Percentiles rank a stretch among this genome's conserved stretches.
phyloP scores from a whole-genome alignment of 2,797 vertebrate species.

The Falco naumanni region DNA sequence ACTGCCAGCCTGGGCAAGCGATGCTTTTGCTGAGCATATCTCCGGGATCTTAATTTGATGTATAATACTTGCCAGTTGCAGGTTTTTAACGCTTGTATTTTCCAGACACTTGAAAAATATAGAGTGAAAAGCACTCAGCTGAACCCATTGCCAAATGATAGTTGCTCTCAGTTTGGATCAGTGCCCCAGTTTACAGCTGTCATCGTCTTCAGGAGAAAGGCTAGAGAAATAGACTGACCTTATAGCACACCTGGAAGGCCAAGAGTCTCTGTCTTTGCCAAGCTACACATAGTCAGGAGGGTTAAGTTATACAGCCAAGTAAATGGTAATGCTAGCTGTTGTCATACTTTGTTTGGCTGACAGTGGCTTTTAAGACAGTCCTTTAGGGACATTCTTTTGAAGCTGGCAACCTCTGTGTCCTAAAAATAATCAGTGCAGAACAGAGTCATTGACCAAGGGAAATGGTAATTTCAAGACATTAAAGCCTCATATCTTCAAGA shows the following conservation, averaged over 20 bases:
- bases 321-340: not conserved
- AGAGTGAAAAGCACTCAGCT: not conserved
- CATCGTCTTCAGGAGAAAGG: not conserved
- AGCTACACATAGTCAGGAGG: not conserved
- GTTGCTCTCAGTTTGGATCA: slow-evolving; percentile 1
- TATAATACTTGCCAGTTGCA: not conserved
- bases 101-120: slow-evolving; percentile 20
- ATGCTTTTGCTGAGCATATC: not conserved
- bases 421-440: slow-evolving; percentile 3
- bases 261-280: not conserved
- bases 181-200: not conserved
- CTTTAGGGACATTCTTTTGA: slow-evolving; percentile 18
- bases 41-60: not conserved
- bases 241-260: slow-evolving; percentile 30
- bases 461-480: not conserved
- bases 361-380: not conserved
- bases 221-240: not conserved
- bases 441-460: not conserved
- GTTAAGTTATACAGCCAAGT: not conserved
- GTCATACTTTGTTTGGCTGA: slow-evolving; percentile 14
- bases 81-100: not conserved
- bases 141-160: not conserved
- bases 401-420: not conserved
- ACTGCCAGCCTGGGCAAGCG: not conserved
- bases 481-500: not conserved